These are phyloP conservation scores for Loris lydekkerianus DNA, from an alignment of 2,797 vertebrate species.

Conservation along the genomic window DNA sequence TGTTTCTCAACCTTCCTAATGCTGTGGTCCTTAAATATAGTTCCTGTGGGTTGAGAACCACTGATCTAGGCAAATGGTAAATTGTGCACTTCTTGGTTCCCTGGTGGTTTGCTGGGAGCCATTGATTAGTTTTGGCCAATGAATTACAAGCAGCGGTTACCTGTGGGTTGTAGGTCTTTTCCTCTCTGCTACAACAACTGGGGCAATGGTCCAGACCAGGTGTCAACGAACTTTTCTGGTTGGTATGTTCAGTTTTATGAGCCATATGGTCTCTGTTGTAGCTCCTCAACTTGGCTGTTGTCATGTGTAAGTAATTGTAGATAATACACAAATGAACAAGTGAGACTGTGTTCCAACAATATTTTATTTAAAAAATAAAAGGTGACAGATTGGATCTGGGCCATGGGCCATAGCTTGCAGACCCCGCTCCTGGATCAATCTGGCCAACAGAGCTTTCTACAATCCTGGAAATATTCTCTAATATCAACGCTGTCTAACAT, in stretches of 20 bases:
- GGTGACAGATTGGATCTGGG: background rate
- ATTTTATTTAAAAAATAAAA: slow-evolving; percentile 60
- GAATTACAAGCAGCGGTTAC: background rate
- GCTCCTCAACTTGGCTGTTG: background rate
- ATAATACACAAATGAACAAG: background rate
- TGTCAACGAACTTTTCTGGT: background rate
- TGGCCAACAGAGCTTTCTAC: background rate
- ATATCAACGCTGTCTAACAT: too few relatives aligned
- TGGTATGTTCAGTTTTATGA: background rate
- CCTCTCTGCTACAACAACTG: background rate
- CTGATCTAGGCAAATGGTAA: background rate
- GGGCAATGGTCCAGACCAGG: background rate
- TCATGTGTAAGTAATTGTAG: background rate
- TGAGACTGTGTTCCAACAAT: background rate
- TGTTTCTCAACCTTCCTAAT: background rate
- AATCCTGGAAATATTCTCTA: background rate
- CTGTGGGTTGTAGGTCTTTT: background rate
- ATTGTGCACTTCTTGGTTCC: background rate
- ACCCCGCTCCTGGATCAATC: background rate
- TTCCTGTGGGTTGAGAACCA: too few relatives aligned
- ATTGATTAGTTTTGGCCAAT: background rate
- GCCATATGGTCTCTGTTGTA: background rate
- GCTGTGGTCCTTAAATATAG: too few relatives aligned
- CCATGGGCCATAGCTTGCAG: background rate
- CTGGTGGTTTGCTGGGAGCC: background rate